A percentile compares a stretch with the other conserved stretches of the same genome.
Evolutionary conservation across 2,797 vertebrate genomes (phyloP).

Genomic region (Leuciscus waleckii): DNA sequence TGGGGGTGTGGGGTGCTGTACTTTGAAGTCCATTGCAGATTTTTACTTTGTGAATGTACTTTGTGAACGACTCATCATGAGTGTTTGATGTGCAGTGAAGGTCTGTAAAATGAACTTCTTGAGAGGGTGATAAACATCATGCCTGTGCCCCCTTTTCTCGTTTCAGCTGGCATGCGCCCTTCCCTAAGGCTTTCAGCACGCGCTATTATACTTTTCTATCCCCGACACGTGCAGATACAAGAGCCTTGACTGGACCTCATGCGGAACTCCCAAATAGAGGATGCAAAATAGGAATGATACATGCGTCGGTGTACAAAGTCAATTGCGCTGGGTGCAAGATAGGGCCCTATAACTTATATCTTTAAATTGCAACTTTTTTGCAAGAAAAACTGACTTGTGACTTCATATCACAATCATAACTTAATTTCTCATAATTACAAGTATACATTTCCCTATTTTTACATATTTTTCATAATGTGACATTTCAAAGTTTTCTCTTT

Average conservation of each 20-base stretch:
- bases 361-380: background rate
- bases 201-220: slow-evolving; percentile 67
- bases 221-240: slow-evolving; percentile 76
- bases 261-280: slow-evolving; percentile 72
- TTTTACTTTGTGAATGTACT: slow-evolving; percentile 11
- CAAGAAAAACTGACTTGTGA: background rate
- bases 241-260: slow-evolving; percentile 70
- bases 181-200: slow-evolving; percentile 67
- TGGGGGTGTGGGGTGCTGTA: background rate
- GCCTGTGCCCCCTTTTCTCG: slow-evolving; percentile 49
- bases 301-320: too few species aligned
- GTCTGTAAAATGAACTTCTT: slow-evolving; percentile 31
- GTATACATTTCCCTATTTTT: background rate
- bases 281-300: slow-evolving; percentile 31
- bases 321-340: too few species aligned
- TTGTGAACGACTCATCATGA: slow-evolving; percentile 1
- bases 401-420: background rate
- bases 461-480: background rate
- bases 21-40: slow-evolving; percentile 32
- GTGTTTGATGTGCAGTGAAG: slow-evolving; percentile 35
- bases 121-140: slow-evolving; percentile 53
- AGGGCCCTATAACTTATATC: too few species aligned
- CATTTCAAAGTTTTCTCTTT: too few species aligned
- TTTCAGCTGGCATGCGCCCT: slow-evolving; percentile 66
- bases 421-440: background rate